Evolutionary conservation across 2,888 invertebrate genomes (phyloP), one percentile per base, ranked within the genome.

Genomic region (Ormyrus pomaceus): DNA sequence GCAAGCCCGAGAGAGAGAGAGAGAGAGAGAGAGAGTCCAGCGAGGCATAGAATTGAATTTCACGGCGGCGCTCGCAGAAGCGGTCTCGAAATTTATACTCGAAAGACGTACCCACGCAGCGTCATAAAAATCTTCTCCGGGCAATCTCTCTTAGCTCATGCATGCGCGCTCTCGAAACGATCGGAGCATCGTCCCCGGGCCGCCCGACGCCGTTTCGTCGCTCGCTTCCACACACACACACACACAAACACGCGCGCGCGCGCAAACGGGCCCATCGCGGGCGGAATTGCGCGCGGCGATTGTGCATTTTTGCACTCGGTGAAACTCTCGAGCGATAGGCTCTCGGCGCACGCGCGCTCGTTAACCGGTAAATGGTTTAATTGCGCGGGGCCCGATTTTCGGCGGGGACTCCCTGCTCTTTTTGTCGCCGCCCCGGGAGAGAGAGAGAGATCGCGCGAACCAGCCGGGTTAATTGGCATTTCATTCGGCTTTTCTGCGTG

Each of bases 111-210:
- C 53, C 46, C 56, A 59, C 53, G 51, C 19, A n/a, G 11, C 55
- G 62, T 55, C 61, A 62, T 64, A 70, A 77, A 70, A 70, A 77
- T 77, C 34, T 34, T 70, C 70, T 51, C 45, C 19, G n/a, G 34
- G 34, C 34, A 34, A 34, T 34, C 34, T 34, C 34, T 19, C 19
- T 19, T 19, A 3, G 34, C n/a, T 56, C 46, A 58, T 62, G 53
- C 62, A 48, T 46, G 45, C 9, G 51, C 66, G 46, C 48, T 10
- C 58, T 51, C 13, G 45, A 53, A 62, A 62, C n/a, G 61, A 62
- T 62, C 62, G 34, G 34, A 34, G 34, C 59, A 59, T 45, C 68
- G 53, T 55, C 53, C 11, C 46, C 45, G n/a, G 65, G 48, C 50
- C 51, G 48, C 6, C 61, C 45, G 34, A 34, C 34, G 76, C 19